These are phyloP conservation scores for Colaptes auratus DNA, from an alignment of 2,113 vertebrate genomes.

Conservation along the genomic window DNA sequence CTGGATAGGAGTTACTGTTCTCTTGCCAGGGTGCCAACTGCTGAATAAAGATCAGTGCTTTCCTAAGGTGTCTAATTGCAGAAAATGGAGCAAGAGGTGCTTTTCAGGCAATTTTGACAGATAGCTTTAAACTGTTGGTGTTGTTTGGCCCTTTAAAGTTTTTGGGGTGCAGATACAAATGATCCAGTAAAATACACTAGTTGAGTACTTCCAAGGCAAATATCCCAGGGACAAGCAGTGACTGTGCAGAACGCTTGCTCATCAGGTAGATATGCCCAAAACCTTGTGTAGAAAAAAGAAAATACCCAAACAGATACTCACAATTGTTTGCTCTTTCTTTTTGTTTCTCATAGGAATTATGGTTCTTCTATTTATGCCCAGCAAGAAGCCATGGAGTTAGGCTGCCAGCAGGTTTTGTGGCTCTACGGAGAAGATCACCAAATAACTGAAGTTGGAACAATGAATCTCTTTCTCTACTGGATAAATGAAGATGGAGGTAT, in stretches of 20 bases:
- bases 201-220: neutral
- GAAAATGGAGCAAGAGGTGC: neutral
- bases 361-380: constrained; percentile 84
- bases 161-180: neutral
- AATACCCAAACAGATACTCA: neutral
- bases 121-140: neutral
- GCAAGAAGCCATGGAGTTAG: constrained; percentile 79
- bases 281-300: neutral
- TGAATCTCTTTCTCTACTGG: constrained; percentile 95
- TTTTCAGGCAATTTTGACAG: neutral
- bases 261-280: neutral
- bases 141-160: neutral
- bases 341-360: constrained; percentile 83
- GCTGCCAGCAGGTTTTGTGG: constrained; percentile 93
- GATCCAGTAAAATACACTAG: neutral
- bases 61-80: neutral
- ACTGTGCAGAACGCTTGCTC: neutral
- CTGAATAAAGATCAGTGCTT: neutral
- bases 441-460: constrained; percentile 93
- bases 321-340: neutral
- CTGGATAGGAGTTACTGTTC: neutral
- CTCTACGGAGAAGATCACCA: constrained; percentile 88
- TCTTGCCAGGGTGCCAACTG: neutral
- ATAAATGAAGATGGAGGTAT: constrained; percentile 91
- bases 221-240: neutral